Evolutionary conservation across 2,113 vertebrate species (phyloP), one percentile per base, ranked within the genome.

Genomic region (Sander lucioperca): DNA sequence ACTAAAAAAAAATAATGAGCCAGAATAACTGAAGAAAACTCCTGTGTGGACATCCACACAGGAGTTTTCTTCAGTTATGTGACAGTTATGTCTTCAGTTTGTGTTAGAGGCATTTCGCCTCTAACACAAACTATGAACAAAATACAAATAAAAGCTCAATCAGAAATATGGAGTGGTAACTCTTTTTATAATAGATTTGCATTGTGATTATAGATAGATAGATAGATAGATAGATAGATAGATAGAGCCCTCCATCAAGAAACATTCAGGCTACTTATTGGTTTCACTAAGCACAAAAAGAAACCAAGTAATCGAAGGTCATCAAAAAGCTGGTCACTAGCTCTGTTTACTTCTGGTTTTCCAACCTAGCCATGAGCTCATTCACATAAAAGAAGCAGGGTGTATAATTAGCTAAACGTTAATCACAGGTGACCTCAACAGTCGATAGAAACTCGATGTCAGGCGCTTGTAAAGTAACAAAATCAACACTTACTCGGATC

Each of bases 401-500:
- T 56, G 39, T 45, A 9, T 23, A 74, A 68, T 11, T 45, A 25
- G 58, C 9, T 47, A 63, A 33, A 47, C 1, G 1, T 56, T 53
- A 15, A 33, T 50, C 54, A 59, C 30, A 36, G 14, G 19, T 36
- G 21, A 67, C 27, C 16, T 59, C 43, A 51, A 16, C 3, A 14
- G 2, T 43, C 7, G 1, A 57, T 15, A n/a, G 4, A 23, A 54
- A 16, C 19, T 33, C 48, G 48, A 68, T 21, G 50, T 13, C 4
- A 63, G 10, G 6, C 16, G 30, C 15, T 6, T 6, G 11, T 43
- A 12, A 21, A 59, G 59, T 19, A 53, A 59, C 6, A 21, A 43
- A 58, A 54, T 27, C 8, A 67, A 67, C 12, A 79, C 70, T 71
- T 27, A 79, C 74, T 36, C 64, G 5, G 25, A 7, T 25, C 13